Conservation (phyloP, 2,888 invertebrate species). For the Cheilosia grossa region DNA sequence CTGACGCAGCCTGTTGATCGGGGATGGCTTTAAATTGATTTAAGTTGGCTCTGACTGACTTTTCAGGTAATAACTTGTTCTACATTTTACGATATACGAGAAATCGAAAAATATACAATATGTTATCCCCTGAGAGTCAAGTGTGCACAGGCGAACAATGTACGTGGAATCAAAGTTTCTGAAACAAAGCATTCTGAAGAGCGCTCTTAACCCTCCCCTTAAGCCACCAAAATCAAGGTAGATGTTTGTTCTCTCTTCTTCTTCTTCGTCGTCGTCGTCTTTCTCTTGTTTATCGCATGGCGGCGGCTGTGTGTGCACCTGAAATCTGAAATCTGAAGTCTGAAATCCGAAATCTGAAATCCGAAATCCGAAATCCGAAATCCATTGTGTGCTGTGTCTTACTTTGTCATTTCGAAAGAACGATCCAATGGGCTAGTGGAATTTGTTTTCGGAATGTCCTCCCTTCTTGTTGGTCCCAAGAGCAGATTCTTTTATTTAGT, state of each 20-base stretch:
- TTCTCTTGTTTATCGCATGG: neutral
- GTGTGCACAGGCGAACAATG: constrained; percentile 16
- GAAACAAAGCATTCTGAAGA: constrained; percentile 22
- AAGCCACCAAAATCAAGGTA: constrained; percentile 14
- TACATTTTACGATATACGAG: constrained; percentile 74
- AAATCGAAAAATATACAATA: constrained; percentile 71
- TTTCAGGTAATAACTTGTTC: constrained; percentile 65
- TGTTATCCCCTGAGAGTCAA: constrained; percentile 63
- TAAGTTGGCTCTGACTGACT: constrained; percentile 29
- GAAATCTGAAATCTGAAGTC: neutral
- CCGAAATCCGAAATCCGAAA: constrained; percentile 15
- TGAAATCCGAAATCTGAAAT: neutral
- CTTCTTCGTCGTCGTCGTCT: neutral
- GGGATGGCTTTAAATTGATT: constrained; percentile 8
- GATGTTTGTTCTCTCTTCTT: constrained; percentile 7
- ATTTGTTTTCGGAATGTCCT: constrained; percentile 15
- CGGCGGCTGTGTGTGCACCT: constrained; percentile 6
- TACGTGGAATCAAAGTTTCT: neutral
- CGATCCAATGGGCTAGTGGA: neutral
- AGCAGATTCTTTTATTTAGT: constrained; percentile 12
- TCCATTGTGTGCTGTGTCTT: constrained; percentile 17
- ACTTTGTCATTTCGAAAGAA: constrained; percentile 30
- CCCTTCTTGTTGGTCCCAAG: constrained; percentile 13
- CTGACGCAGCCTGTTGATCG: neutral
- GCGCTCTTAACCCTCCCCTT: constrained; percentile 3